Conservation (phyloP, 2,888 invertebrate genomes). For the Drosophila lutescens region DNA sequence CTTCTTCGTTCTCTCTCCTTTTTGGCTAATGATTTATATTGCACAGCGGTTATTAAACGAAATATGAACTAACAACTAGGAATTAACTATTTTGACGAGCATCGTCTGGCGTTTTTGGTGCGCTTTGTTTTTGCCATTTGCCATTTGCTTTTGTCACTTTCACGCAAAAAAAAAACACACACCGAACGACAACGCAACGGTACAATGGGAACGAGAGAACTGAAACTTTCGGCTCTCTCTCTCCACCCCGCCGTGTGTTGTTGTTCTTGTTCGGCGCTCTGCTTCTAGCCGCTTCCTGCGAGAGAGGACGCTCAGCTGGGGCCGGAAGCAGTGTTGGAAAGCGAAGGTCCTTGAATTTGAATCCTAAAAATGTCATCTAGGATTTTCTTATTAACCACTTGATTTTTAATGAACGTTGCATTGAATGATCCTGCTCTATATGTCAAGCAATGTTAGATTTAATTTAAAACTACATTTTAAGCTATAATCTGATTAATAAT, state of each 20-base stretch:
- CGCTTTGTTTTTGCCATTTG: conserved; percentile 17
- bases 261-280: conserved; percentile 6
- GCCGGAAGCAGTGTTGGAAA: conserved; percentile 5
- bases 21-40: conserved; percentile 68
- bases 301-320: conserved; percentile 14
- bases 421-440: too few relatives aligned
- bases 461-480: too few relatives aligned
- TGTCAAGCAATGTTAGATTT: too few relatives aligned
- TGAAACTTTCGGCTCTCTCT: conserved; percentile 1
- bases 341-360: neutral
- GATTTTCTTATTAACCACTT: neutral
- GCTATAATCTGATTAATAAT: too few relatives aligned
- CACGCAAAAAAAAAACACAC: conserved; percentile 25
- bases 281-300: conserved; percentile 24
- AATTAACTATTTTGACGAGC: conserved; percentile 67
- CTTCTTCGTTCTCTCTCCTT: neutral
- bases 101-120: conserved; percentile 5
- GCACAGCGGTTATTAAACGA: conserved; percentile 62
- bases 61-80: conserved; percentile 59
- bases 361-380: neutral
- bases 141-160: conserved; percentile 15
- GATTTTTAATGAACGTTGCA: too few relatives aligned
- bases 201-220: conserved; percentile 37
- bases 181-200: conserved; percentile 33
- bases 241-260: neutral